These are phyloP conservation scores for Andrena cerasifolii DNA, from an alignment of 1,140 invertebrate genomes.

Conservation along the genomic window DNA sequence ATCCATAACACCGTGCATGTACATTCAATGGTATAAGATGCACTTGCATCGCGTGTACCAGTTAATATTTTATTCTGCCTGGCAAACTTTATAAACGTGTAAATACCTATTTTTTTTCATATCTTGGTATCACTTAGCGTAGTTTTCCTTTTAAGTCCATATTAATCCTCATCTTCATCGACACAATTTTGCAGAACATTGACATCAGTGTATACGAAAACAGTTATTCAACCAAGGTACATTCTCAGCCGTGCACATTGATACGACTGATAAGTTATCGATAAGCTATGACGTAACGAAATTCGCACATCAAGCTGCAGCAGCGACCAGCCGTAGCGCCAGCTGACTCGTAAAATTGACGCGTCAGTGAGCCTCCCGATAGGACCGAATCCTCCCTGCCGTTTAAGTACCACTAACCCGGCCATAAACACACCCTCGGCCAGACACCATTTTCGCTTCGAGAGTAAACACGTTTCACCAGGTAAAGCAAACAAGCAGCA, in stretches of 20 bases:
- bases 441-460: no score
- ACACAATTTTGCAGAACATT: no score
- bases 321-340: neutral
- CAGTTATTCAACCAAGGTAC: no score
- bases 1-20: neutral
- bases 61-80: neutral
- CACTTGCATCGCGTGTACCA: no score
- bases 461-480: neutral
- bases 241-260: neutral
- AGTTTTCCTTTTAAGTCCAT: neutral
- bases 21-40: neutral
- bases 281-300: neutral
- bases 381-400: neutral
- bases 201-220: no score
- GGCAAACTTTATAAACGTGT: neutral
- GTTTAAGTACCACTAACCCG: neutral
- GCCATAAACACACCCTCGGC: slow-evolving; percentile 14
- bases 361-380: neutral
- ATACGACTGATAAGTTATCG: neutral
- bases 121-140: no score
- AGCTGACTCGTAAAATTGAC: neutral
- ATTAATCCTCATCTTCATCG: neutral
- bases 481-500: neutral
- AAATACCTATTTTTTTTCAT: no score
- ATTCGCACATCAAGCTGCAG: no score